These are phyloP conservation scores for Pangasianodon gigas DNA, from an alignment of 2,113 vertebrate species.

Conservation along the genomic window DNA sequence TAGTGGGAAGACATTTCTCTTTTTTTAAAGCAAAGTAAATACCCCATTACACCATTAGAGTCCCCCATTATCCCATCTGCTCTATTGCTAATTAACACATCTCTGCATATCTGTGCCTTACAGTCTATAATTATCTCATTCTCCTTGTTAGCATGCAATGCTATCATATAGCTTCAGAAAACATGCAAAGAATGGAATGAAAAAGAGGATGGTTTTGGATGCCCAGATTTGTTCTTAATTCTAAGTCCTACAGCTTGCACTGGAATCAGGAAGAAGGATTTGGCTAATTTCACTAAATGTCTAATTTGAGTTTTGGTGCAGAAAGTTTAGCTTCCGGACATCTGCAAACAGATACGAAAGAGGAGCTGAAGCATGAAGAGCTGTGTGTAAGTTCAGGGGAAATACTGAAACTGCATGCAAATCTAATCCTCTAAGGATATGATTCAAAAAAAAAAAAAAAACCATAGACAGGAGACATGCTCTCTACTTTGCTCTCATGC, in stretches of 20 bases:
- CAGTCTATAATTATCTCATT: slow-evolving; percentile 10
- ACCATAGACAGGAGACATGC: too few species aligned
- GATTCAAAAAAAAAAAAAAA: neutral
- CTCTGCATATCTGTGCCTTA: neutral
- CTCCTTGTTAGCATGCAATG: neutral
- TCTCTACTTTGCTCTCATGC: neutral
- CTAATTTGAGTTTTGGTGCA: neutral
- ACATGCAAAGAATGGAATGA: neutral
- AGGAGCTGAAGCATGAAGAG: slow-evolving; percentile 8
- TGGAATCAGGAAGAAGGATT: neutral
- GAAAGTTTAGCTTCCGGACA: neutral
- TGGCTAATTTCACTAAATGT: neutral
- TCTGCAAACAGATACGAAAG: neutral
- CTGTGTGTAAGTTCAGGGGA: neutral
- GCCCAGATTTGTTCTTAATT: neutral
- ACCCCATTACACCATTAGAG: slow-evolving; percentile 1
- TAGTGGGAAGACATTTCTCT: neutral
- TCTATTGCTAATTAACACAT: slow-evolving; percentile 9
- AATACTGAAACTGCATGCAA: slow-evolving; percentile 18
- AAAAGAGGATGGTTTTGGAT: neutral
- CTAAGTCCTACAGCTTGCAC: neutral
- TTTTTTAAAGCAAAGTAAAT: slow-evolving; percentile 4
- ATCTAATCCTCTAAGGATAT: neutral
- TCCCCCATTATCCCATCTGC: slow-evolving; percentile 6
- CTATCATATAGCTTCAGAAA: neutral